Evolutionary conservation across 2,797 vertebrate species (phyloP).

Genomic region (Cyclura pinguis): DNA sequence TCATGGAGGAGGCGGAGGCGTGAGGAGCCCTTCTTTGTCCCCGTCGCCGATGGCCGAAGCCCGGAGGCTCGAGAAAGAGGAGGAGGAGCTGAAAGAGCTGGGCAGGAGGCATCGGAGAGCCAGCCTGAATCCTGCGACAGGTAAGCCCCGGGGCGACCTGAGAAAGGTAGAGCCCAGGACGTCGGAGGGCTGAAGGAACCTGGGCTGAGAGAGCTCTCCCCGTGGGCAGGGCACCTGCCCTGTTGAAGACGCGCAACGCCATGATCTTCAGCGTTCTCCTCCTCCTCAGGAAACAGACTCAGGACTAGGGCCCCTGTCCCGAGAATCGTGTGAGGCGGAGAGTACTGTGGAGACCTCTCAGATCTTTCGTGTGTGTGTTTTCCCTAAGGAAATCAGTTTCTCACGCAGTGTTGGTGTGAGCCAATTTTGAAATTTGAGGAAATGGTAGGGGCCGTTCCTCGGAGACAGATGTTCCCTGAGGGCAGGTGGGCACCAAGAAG

Average conservation of each 20-base stretch:
- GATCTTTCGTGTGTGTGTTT: not conserved
- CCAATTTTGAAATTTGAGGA: not conserved
- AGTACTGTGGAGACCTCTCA: too few relatives aligned
- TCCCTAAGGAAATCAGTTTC: not conserved
- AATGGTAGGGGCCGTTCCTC: too few relatives aligned
- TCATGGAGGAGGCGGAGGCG: slow-evolving; percentile 51
- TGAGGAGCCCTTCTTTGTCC: slow-evolving; percentile 36
- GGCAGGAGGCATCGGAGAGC: slow-evolving; percentile 78
- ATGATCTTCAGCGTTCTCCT: not conserved
- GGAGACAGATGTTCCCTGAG: not conserved
- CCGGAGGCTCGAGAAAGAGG: slow-evolving; percentile 84
- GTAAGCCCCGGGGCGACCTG: slow-evolving; percentile 69
- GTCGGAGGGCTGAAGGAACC: too few relatives aligned
- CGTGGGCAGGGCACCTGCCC: too few relatives aligned
- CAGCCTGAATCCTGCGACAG: slow-evolving; percentile 79
- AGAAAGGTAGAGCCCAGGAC: not conserved
- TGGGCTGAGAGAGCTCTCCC: not conserved
- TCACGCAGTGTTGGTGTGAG: too few relatives aligned
- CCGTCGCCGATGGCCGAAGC: slow-evolving; percentile 88
- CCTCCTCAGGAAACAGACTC: not conserved
- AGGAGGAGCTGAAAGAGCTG: slow-evolving; percentile 84
- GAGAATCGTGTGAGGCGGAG: too few relatives aligned
- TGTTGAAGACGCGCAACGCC: not conserved
- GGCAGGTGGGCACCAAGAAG: not conserved
- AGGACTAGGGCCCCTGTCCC: too few relatives aligned